These are phyloP conservation scores for Synanthedon tipuliformis DNA, from an alignment of 2,888 invertebrate genomes.

Conservation along the genomic window DNA sequence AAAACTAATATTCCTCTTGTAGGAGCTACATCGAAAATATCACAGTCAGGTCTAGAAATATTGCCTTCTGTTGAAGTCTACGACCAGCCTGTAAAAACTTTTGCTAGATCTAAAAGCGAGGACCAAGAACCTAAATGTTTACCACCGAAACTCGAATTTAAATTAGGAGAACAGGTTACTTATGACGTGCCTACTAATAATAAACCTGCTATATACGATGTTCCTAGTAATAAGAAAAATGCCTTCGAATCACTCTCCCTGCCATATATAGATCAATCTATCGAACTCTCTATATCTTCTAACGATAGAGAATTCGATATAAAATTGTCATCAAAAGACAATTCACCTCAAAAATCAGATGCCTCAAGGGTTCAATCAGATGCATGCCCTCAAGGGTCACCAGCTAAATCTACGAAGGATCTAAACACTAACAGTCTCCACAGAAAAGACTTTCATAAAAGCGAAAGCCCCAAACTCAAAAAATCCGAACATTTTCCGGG, in stretches of 20 bases:
- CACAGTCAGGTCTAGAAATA: conserved; percentile 60
- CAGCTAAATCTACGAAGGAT: conserved; percentile 35
- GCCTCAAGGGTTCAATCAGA: conserved; percentile 14
- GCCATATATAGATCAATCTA: conserved; percentile 61
- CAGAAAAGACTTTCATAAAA: conserved; percentile 44
- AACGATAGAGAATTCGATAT: conserved; percentile 65
- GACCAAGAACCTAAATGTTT: conserved; percentile 25
- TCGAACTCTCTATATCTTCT: conserved; percentile 58
- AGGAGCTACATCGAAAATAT: conserved; percentile 64
- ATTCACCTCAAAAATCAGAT: conserved; percentile 40
- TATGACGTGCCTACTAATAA: conserved; percentile 64
- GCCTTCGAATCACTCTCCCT: conserved; percentile 57
- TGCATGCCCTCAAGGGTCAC: conserved; percentile 31
- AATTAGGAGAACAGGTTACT: conserved; percentile 37
- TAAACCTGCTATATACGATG: conserved; percentile 56
- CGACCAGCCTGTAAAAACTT: conserved; percentile 43
- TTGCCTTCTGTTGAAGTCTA: conserved; percentile 59
- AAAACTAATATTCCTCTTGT: conserved; percentile 61
- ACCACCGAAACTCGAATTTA: conserved; percentile 42
- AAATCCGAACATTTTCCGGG: conserved; percentile 52
- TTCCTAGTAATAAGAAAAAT: conserved; percentile 50
- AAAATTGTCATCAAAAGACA: conserved; percentile 53
- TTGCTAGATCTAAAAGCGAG: conserved; percentile 24
- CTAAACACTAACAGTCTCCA: conserved; percentile 47
- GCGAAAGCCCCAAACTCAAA: conserved; percentile 35